Evolutionary conservation across 2,888 invertebrate species (phyloP), one percentile per base, ranked within the genome.

Genomic region (Clistopyga incitator): DNA sequence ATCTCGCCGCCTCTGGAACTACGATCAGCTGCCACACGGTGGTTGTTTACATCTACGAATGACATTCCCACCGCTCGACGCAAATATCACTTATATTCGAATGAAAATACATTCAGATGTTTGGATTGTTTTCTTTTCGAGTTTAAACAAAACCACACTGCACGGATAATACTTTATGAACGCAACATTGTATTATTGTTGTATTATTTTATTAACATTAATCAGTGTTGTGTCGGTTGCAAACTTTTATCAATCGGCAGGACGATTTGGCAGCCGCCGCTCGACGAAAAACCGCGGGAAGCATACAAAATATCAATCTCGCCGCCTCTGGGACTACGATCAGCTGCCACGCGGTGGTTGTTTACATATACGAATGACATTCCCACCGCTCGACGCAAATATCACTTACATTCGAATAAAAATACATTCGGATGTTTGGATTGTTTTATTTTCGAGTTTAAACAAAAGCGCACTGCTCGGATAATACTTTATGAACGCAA

Each of bases 21-120:
- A n/a, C 34, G 38, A 61, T 61, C 61, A 61, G 61, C 61, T 61
- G 61, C n/a, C 34, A 13, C 10, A n/a, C 34, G n/a, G 38, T n/a
- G 29, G 3, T 18, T 50, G 18, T 50, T 8, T 50, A 38, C 50
- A 2, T 50, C 4, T 0, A 50, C 18, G 20, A 50, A 50, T 50
- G 50, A 50, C 18, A n/a, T 50, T 50, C 1, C 50, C 6, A 8
- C 11, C 11, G 52, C 52, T 8, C 11, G 23, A 20, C 20, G 2
- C 18, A 54, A 6, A 10, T 8, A 20, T 2, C 52, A 2, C 23
- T 54, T 20, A 20, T 54, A 20, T 54, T 20, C 20, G 52, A 45
- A 45, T 13, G 13, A 1, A 20, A 1, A 11, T 20, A 20, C 18
- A 18, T 20, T 54, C 20, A 3, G 20, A 11, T 20, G 52, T 20